Base-by-base conservation (phyloP, 2,113 vertebrate species). In the Ammospiza nelsoni region DNA sequence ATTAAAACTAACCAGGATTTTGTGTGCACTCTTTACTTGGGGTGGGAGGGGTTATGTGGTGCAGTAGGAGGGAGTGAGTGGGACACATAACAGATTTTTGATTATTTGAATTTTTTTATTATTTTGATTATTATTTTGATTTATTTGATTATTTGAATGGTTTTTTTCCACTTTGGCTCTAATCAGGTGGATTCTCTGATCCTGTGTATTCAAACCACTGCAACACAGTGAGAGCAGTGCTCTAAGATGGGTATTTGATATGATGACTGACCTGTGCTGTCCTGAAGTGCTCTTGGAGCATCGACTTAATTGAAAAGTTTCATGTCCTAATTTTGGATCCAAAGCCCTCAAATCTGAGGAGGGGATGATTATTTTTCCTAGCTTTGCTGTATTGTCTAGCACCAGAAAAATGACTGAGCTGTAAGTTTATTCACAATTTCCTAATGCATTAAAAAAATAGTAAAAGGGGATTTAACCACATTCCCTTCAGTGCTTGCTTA, bases 401-500 rank as follows among this genome's bases (percentile, higher is more conserved):
- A 79, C 17, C 41, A 62, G 28, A 68, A 71, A 79, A 48, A 77
- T 22, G 9, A 24, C 23, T 71, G 43, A 74, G 24, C 27, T 59
- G 33, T 39, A 78, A 89, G 6, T 72, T 82, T 16, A 68, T 72
- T 89, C n/a, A 55, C 23, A n/a, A 5, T 4, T 83, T 66, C 82
- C 23, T 62, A n/a, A 8, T 39, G 12, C 19, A 46, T 81, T 49
- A 67, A 89, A 92, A 72, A 72, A 59, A 18, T 4, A 49, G 1
- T 20, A 21, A 87, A 89, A 87, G 3, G 5, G 35, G 58, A 41
- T 63, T 94, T 55, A 91, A 66, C 67, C 54, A 77, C 67, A 76
- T 93, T 94, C 62, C 11, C 33, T 62, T 79, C 46, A 69, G 25
- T 59, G 46, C 84, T 73, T 96, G 94, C 77, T 94, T 48, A 84